A percentile compares a stretch with the other conserved stretches of the same genome.
These are phyloP conservation scores for Saccopteryx bilineata DNA, from an alignment of 2,113 vertebrate species.

Conservation along the genomic window DNA sequence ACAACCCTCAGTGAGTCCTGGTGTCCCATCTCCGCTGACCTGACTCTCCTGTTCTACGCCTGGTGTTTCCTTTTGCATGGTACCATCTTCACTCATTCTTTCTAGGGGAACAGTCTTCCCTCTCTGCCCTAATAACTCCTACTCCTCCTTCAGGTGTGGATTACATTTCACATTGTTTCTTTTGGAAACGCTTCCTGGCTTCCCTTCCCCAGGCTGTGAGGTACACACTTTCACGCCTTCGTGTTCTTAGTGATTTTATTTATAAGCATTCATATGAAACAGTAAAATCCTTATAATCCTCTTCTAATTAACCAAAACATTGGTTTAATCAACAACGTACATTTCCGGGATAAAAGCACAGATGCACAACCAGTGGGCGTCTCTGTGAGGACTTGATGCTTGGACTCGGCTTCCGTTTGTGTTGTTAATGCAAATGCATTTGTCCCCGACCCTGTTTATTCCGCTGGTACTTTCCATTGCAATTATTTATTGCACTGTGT, in stretches of 20 bases:
- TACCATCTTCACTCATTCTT: background rate
- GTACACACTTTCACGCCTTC: background rate
- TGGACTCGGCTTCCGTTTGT: background rate
- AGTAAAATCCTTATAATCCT: background rate
- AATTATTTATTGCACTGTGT: slow-evolving; percentile 57
- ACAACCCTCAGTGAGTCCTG: background rate
- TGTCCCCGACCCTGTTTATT: slow-evolving; percentile 2
- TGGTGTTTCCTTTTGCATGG: background rate
- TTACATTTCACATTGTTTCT: background rate
- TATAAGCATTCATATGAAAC: slow-evolving; percentile 1
- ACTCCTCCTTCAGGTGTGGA: background rate
- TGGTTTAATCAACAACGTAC: slow-evolving; percentile 9
- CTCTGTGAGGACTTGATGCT: background rate
- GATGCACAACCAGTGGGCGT: background rate
- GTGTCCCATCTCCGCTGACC: background rate
- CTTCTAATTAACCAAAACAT: slow-evolving; percentile 43
- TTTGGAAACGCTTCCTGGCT: background rate
- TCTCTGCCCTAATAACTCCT: background rate
- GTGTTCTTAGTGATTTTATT: slow-evolving; percentile 19
- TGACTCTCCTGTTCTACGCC: background rate
- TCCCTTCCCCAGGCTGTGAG: background rate
- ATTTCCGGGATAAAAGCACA: background rate
- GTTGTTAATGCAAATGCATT: slow-evolving; percentile 35
- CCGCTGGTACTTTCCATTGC: background rate
- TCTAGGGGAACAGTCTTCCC: background rate